phyloP scores from a whole-genome alignment of 2,888 invertebrate genomes.

The Dioctria linearis region DNA sequence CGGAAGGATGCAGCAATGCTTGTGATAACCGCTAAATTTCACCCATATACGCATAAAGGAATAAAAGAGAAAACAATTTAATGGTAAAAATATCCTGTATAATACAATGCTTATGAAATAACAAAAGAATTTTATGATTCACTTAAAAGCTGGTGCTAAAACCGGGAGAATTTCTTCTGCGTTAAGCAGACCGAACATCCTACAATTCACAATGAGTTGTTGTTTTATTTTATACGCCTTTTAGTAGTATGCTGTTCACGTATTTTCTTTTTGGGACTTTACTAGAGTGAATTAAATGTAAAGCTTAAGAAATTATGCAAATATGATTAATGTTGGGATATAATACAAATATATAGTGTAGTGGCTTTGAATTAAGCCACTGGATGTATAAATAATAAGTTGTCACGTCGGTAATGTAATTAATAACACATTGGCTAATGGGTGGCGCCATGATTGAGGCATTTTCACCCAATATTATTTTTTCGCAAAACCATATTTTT shows the following conservation, averaged over 20 bases:
- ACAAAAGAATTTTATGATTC: conserved; percentile 50
- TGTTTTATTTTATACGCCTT: conserved; percentile 23
- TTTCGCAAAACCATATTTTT: too few relatives aligned
- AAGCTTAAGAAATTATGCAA: not conserved
- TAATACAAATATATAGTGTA: too few relatives aligned
- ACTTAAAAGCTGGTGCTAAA: conserved; percentile 41
- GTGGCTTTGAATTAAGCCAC: too few relatives aligned
- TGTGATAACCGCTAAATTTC: conserved; percentile 30
- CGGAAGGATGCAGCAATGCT: conserved; percentile 43
- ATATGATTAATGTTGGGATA: not conserved
- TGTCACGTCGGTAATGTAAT: too few relatives aligned
- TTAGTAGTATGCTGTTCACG: not conserved
- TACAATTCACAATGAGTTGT: not conserved
- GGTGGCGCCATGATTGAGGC: too few relatives aligned
- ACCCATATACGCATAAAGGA: conserved; percentile 33
- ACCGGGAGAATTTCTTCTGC: conserved; percentile 22
- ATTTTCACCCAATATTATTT: too few relatives aligned
- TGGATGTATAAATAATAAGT: too few relatives aligned
- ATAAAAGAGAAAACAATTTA: conserved; percentile 2
- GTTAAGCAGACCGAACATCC: conserved; percentile 32
- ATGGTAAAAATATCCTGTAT: conserved; percentile 19
- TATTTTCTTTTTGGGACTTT: not conserved
- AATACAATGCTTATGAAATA: conserved; percentile 23
- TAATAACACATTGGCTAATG: too few relatives aligned
- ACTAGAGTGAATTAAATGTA: not conserved